Evolutionary conservation across 2,797 vertebrate species (phyloP).

Genomic region (Aldrovandia affinis): DNA sequence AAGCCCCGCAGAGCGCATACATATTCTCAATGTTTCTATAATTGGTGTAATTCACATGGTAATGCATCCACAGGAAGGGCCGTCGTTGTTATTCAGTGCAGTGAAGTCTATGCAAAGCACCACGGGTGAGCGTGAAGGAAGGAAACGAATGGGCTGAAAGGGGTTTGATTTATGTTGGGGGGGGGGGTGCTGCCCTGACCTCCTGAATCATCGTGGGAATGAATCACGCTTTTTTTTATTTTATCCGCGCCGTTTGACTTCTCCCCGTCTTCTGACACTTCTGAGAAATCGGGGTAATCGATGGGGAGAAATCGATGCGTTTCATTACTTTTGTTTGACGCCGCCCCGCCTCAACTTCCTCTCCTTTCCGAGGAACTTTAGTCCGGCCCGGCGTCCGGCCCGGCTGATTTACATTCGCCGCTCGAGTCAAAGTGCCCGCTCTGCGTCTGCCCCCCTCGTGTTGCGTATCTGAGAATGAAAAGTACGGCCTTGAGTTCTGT

Average conservation of each 20-base stretch:
- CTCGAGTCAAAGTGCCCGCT: neutral
- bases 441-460: neutral
- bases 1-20: neutral
- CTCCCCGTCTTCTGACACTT: neutral
- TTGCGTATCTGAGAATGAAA: neutral
- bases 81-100: neutral
- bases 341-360: neutral
- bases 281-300: neutral
- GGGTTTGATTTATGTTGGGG: slow-evolving; percentile 1
- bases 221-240: slow-evolving; percentile 15
- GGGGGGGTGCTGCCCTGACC: neutral
- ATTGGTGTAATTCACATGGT: neutral
- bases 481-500: neutral
- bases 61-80: neutral
- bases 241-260: neutral
- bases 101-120: neutral
- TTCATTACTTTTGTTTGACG: slow-evolving; percentile 23
- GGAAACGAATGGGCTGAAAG: slow-evolving; percentile 29
- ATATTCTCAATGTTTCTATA: neutral
- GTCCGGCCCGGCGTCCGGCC: neutral
- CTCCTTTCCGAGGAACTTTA: neutral
- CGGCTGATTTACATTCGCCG: neutral
- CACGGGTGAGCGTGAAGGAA: neutral
- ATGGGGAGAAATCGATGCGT: slow-evolving; percentile 11
- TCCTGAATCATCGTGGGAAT: neutral